Evolutionary conservation across 1,140 invertebrate genomes (phyloP), one percentile per base, ranked within the genome.

Genomic region (Nomia melanderi): DNA sequence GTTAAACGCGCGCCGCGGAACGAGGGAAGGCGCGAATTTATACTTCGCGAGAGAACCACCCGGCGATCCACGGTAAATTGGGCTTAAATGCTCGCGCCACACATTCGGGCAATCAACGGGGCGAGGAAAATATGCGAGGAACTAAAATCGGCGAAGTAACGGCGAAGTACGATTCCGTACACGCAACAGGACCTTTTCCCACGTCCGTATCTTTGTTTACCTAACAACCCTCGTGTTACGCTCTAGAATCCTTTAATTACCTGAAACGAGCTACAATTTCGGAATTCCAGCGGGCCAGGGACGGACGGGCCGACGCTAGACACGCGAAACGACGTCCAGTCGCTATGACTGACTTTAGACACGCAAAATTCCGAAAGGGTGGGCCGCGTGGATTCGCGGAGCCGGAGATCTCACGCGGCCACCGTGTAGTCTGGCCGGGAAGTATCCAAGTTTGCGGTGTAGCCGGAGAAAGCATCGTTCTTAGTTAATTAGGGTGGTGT

Each of bases 241-340:
- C 57, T 33, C 33, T 60, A 60, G 31, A 36, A 31, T 33, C 57
- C 31, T 60, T 60, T 60, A 60, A 60, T 60, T 60, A 33, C 57
- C 54, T 25, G 29, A 25, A 29, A 57, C 54, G 54, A 14, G 17
- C 31, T 36, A 23, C 33, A 60, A 60, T 60, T 60, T 60, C 31
- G 33, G 36, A 36, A 60, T 60, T 60, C 31, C 57, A 8, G 25
- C 27, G 54, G 5, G 54, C 1, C 3, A n/a, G 8, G 27, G 36
- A 27, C n/a, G 67, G 57, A 33, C 57, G 67, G 67, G 57, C 54
- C 57, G 67, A 47, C 12, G 39, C 8, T 23, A 41, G 69, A 25
- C 69, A 71, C 69, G 69, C 69, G n/a, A 71, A 20, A 44, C 57
- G 31, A 36, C 47, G 47, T 8, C 31, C 57, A 20, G 31, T 17